Base-by-base conservation (phyloP, 2,797 vertebrate species). In the Liasis olivaceus region DNA sequence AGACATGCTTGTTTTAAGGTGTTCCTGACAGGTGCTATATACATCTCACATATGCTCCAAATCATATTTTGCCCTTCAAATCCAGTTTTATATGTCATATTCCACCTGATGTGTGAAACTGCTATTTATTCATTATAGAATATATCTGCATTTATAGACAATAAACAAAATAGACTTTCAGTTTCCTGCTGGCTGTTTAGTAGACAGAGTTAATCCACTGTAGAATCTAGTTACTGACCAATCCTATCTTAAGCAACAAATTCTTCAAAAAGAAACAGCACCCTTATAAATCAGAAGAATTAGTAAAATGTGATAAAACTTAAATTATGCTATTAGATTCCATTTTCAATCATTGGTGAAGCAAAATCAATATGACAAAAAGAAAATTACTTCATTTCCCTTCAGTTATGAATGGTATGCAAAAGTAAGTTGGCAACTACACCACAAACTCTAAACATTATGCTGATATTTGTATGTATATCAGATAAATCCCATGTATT, bases 281-380 rank as follows among this genome's bases (percentile, higher is more conserved):
- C 42, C 87, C 88, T 94, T 96, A 92, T 92, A 94, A 96, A 93
- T 86, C 90, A 93, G 62, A 93, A 72, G 5, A 96, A 93, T 95
- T 93, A 94, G 95, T 93, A 95, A 89, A 94, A 96, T 69, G 56
- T 84, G 90, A 91, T 13, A 0, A 42, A 81, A 94, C 60, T 66
- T 95, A 94, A 94, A 95, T 94, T 95, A 96, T 88, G 87, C 88
- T 87, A 95, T 95, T 1, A 92, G 85, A 92, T 72, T n/a, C 85
- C 47, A 92, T 96, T 54, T 92, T 31, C n/a, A 59, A 51, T 20
- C 47, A 13, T 26, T 69, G 15, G 11, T 58, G 62, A 86, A 56
- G 20, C 9, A 81, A 56, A 42, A 28, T 8, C 31, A 85, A 15
- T 47, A 15, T n/a, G 24, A 89, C 12, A 85, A 62, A 58, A 26